Percentiles rank a stretch among this genome's conserved stretches.
Conservation (phyloP, 2,888 invertebrate species). For the Sinhomidia bicolor region DNA sequence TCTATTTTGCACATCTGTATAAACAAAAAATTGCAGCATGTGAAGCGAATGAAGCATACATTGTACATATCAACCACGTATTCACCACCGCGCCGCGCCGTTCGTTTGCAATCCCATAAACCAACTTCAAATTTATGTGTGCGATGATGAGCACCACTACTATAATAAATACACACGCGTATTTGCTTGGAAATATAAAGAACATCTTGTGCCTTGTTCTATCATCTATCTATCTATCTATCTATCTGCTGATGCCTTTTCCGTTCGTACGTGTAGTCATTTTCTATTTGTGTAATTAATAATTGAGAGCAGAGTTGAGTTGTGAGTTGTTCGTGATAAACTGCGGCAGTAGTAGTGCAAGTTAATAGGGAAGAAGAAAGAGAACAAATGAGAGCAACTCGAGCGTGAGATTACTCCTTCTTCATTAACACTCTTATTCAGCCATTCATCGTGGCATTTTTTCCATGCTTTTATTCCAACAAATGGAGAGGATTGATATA, state of each 20-base stretch:
- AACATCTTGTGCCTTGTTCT: conserved; percentile 1
- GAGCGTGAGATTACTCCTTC: conserved; percentile 69
- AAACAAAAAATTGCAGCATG: background rate
- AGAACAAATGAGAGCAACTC: conserved; percentile 67
- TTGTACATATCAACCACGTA: too few species aligned
- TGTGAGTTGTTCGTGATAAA: conserved; percentile 42
- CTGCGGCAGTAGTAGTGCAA: background rate
- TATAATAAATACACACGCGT: too few species aligned
- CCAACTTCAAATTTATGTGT: conserved; percentile 34
- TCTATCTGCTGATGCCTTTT: too few species aligned
- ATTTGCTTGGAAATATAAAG: too few species aligned
- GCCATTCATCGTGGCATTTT: background rate
- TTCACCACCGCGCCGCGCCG: too few species aligned
- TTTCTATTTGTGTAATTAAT: conserved; percentile 65
- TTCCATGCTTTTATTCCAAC: background rate
- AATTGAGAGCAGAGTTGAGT: conserved; percentile 28
- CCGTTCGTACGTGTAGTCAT: conserved; percentile 21
- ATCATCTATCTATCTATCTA: too few species aligned
- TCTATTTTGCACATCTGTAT: conserved; percentile 57
- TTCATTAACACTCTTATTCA: conserved; percentile 62
- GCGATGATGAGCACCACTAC: conserved; percentile 3
- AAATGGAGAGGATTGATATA: background rate
- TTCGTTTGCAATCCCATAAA: conserved; percentile 7
- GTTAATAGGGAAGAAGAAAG: conserved; percentile 46
- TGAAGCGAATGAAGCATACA: too few species aligned